These are phyloP conservation scores for Sclerurus mexicanus DNA, from an alignment of 2,113 vertebrate genomes.

Conservation along the genomic window DNA sequence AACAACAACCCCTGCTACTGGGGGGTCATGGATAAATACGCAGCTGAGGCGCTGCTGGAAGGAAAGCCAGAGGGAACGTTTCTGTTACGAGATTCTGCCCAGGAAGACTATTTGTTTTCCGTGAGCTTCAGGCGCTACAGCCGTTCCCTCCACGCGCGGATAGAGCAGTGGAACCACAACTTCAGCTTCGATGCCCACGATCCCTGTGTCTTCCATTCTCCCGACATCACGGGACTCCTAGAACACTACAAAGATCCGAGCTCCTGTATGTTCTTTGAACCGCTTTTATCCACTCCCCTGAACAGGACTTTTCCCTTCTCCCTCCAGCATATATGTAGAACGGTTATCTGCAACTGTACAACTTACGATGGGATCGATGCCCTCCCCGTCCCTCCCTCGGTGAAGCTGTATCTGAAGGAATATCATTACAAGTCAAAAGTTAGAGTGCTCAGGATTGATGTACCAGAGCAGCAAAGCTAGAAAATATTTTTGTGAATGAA, in stretches of 20 bases:
- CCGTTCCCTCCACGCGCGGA: slow-evolving; percentile 93
- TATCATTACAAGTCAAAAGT: slow-evolving; percentile 92
- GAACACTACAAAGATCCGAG: slow-evolving; percentile 94
- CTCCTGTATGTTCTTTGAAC: slow-evolving; percentile 97
- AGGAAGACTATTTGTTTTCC: slow-evolving; percentile 95
- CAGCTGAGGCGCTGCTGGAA: slow-evolving; percentile 92
- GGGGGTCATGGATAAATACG: slow-evolving; percentile 95
- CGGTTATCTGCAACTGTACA: slow-evolving; percentile 89
- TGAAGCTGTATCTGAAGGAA: slow-evolving; percentile 91
- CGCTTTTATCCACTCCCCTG: slow-evolving; percentile 89
- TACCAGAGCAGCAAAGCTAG: slow-evolving; percentile 73
- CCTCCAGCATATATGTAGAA: slow-evolving; percentile 91
- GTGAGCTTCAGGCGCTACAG: slow-evolving; percentile 97
- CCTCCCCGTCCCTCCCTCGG: slow-evolving; percentile 85
- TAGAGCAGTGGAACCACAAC: slow-evolving; percentile 94
- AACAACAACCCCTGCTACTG: slow-evolving; percentile 96
- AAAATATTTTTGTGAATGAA: slow-evolving; percentile 34
- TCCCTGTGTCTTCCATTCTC: slow-evolving; percentile 93
- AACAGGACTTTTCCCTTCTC: slow-evolving; percentile 92
- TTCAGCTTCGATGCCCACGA: slow-evolving; percentile 97
- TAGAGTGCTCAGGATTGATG: slow-evolving; percentile 78
- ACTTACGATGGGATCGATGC: slow-evolving; percentile 88
- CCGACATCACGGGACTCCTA: slow-evolving; percentile 90
- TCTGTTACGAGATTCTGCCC: slow-evolving; percentile 91
- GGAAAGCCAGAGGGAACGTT: slow-evolving; percentile 96